Evolutionary conservation across 2,888 invertebrate species (phyloP).

Genomic region (Arge pagana): DNA sequence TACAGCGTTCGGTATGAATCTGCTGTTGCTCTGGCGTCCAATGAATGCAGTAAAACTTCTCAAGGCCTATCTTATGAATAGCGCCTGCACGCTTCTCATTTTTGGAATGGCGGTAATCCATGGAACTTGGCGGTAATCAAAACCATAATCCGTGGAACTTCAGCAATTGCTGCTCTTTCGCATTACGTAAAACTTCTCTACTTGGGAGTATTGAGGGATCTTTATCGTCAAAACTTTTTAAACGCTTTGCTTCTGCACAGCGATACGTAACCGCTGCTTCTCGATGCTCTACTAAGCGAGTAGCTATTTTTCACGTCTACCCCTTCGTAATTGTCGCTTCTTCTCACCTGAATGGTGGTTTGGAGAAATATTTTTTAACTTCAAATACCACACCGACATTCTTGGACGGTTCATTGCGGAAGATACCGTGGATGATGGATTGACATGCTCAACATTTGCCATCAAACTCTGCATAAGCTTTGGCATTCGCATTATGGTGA

Average conservation of each 20-base stretch:
- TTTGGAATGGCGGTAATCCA: conserved; percentile 7
- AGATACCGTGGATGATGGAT: conserved; percentile 5
- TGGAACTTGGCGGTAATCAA: conserved; percentile 4
- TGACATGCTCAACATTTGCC: not conserved
- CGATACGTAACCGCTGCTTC: conserved; percentile 1
- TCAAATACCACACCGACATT: conserved; percentile 3
- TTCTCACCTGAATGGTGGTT: not conserved
- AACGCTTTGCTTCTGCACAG: not conserved
- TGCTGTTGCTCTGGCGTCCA: conserved; percentile 26
- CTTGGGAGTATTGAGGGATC: conserved; percentile 19
- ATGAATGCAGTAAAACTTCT: conserved; percentile 25
- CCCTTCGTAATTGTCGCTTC: conserved; percentile 2
- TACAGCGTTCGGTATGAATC: conserved; percentile 15
- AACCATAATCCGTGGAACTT: not conserved
- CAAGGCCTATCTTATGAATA: conserved; percentile 26
- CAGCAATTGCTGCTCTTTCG: conserved; percentile 1
- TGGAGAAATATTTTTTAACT: not conserved
- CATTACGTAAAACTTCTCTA: conserved; percentile 8
- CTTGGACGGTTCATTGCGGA: not conserved
- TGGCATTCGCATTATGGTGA: not conserved
- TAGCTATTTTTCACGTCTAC: conserved; percentile 1
- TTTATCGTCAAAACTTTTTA: not conserved
- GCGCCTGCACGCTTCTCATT: conserved; percentile 8
- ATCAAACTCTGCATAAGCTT: not conserved
- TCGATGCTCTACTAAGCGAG: not conserved